Base-by-base conservation (phyloP, 2,888 invertebrate genomes). In the Amphimallon solstitiale region DNA sequence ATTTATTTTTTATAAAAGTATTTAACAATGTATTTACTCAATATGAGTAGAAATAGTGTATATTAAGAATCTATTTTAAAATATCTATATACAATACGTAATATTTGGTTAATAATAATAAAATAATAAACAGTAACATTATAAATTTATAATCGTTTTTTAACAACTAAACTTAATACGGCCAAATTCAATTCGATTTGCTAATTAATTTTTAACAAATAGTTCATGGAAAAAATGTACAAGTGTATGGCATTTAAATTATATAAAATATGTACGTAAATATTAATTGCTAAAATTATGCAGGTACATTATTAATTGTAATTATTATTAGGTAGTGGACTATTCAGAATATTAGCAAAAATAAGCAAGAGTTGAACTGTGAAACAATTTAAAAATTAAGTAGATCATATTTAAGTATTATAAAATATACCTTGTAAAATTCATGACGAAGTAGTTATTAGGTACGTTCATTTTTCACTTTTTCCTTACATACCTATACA, bases 41-140 rank as follows among this genome's bases (percentile, higher is more conserved):
- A 56, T 56, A 56, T 56, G 56, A 56, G 56, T 29, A 3, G 9
- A 43, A 43, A 4, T 23, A 40, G 43, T 19, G 6, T 45, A 19
- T 45, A 19, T 14, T 43, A 56, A 17, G 43, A 7, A 40, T 14
- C 29, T 29, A 23, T n/a, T 49, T 56, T 43, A 43, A 29, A 29
- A 29, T 29, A 29, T 29, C 43, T 43, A 56, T 43, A 12, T 56
- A 40, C 40, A 23, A 19, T 43, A 14, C 14, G 12, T 38, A 37
- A 23, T 56, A 43, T 43, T 56, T 56, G 56, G 56, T 56, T 56
- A 56, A 56, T 56, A 43, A 21, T 40, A 56, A 35, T 34, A 34
- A 15, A 34, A 51, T 29, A 29, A 9, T 29, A 29, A 29, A 29
- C 29, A 29, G 34, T 51, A 34, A 51, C 21, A 51, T 34, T 34